Evolutionary conservation across 2,888 invertebrate species (phyloP).

Genomic region (Andricus quercusramuli): DNA sequence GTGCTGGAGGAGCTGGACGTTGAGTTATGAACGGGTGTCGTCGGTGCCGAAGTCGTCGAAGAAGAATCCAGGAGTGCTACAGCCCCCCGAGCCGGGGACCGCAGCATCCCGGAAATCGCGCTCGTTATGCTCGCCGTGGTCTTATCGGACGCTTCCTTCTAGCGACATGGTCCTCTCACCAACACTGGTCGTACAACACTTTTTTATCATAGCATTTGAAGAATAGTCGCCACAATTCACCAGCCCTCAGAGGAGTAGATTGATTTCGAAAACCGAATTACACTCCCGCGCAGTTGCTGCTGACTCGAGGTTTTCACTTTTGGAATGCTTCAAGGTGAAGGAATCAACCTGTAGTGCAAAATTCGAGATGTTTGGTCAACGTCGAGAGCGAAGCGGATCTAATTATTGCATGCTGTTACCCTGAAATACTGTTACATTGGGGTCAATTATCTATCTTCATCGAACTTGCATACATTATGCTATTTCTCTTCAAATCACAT

Average conservation of each 20-base stretch:
- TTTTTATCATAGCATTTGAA: background rate
- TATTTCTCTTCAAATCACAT: background rate
- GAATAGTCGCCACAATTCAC: background rate
- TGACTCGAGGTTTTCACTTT: background rate
- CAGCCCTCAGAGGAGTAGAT: background rate
- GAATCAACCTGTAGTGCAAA: slow-evolving; percentile 22
- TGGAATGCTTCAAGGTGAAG: background rate
- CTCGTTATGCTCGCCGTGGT: slow-evolving; percentile 52
- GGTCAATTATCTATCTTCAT: background rate
- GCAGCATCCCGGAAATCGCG: slow-evolving; percentile 67
- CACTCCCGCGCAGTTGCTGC: background rate
- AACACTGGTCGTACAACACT: slow-evolving; percentile 10
- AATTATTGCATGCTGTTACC: slow-evolving; percentile 15
- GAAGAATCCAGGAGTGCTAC: slow-evolving; percentile 59
- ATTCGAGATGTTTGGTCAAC: slow-evolving; percentile 2
- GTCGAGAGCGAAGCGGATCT: background rate
- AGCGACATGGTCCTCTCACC: slow-evolving; percentile 13
- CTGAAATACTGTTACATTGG: background rate
- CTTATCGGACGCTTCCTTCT: slow-evolving; percentile 6
- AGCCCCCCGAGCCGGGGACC: slow-evolving; percentile 67
- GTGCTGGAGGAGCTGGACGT: slow-evolving; percentile 52
- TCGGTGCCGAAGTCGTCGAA: slow-evolving; percentile 68
- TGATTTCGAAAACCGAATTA: background rate
- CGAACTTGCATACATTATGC: background rate
- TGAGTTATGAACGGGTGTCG: slow-evolving; percentile 68